Base-by-base conservation (phyloP, 2,113 vertebrate genomes). In the Synchiropus splendidus region DNA sequence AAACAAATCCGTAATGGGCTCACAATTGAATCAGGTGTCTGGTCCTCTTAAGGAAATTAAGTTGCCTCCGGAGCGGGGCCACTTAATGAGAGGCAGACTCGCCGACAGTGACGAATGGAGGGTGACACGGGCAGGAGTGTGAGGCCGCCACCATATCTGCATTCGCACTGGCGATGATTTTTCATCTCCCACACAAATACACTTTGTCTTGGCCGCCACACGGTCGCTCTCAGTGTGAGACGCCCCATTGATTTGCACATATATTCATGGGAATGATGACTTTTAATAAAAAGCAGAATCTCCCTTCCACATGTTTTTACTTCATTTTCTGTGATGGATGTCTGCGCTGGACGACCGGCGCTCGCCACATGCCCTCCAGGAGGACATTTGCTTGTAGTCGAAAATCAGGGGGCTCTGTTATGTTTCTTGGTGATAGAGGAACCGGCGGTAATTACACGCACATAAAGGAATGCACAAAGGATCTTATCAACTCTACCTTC, bases 11-110 rank as follows among this genome's bases (percentile, higher is more conserved):
- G 77, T 86, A 91, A 86, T 80, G 41, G 82, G 67, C 46, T 49
- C 68, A 81, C 91, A 94, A 97, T 94, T 94, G 91, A 97, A 96
- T 97, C 91, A 93, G 89, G 90, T 93, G 92, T 95, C 95, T 89
- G 89, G 84, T 89, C 87, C 87, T 91, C 87, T 92, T 97, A 96
- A 92, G 89, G 89, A 94, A 96, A 97, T 97, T 89, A 97, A 95
- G 92, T 92, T 90, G 88, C 88, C 85, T 86, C 84, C 78, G 71
- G 85, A 86, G 86, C 83, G 82, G 85, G 85, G 84, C 75, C 88
- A 88, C 89, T 96, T 94, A 94, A 97, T 94, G 91, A 95, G 89
- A 94, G 84, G 83, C 72, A 74, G 87, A 83, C 75, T 61, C 12
- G 78, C 51, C 75, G 90, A 95, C 94, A 92, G 82, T 97, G 94